Evolutionary conservation across 2,888 invertebrate species (phyloP).

Genomic region (Lochmaea crataegi): DNA sequence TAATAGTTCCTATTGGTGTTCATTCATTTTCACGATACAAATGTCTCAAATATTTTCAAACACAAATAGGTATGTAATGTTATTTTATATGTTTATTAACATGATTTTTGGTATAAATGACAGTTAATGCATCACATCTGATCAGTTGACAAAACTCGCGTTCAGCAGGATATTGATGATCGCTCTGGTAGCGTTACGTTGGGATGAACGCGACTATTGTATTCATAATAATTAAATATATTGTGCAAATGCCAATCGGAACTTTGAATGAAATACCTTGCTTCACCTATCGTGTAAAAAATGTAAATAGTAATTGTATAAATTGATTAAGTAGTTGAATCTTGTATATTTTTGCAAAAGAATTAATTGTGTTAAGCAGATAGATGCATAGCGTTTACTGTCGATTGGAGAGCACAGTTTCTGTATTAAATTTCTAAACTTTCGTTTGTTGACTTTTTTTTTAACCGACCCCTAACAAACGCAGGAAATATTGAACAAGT

Average conservation of each 20-base stretch:
- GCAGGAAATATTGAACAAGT: no score
- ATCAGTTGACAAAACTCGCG: no score
- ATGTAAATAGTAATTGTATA: constrained; percentile 31
- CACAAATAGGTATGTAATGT: no score
- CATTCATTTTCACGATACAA: no score
- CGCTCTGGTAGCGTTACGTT: no score
- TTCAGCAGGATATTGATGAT: no score
- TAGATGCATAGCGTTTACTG: constrained; percentile 22
- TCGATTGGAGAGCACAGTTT: constrained; percentile 17
- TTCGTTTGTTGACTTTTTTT: background rate
- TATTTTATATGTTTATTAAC: no score
- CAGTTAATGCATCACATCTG: background rate
- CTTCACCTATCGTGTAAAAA: constrained; percentile 15
- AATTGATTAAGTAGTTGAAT: constrained; percentile 18
- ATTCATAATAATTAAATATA: background rate
- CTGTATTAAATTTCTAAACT: constrained; percentile 28
- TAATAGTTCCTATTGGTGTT: no score
- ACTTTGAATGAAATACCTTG: constrained; percentile 13
- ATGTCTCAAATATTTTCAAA: no score
- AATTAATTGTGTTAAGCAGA: constrained; percentile 5
- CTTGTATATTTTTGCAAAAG: constrained; percentile 32
- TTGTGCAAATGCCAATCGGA: background rate
- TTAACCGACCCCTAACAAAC: background rate
- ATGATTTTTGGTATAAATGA: no score
- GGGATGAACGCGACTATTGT: background rate